Evolutionary conservation across 2,888 invertebrate genomes (phyloP).

Genomic region (Fissipunctia ypsillon): DNA sequence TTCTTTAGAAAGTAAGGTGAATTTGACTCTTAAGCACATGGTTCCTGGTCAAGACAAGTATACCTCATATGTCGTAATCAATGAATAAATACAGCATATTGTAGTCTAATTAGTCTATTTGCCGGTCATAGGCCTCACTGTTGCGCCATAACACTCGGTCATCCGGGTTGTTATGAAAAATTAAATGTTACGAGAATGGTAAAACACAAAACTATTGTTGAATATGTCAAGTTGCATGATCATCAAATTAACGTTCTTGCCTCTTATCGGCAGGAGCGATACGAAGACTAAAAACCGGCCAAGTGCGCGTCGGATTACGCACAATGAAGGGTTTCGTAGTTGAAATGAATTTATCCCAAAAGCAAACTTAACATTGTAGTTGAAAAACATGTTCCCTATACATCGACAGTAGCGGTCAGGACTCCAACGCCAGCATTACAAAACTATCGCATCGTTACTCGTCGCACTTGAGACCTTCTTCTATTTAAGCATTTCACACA

Average conservation of each 20-base stretch:
- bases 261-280: not conserved
- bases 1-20: constrained; percentile 11
- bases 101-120: not conserved
- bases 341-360: no score
- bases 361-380: no score
- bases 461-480: no score
- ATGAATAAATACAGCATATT: not conserved
- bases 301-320: no score
- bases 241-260: not conserved
- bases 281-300: no score
- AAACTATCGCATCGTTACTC: no score
- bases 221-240: not conserved
- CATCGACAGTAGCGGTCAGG: no score
- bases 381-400: no score
- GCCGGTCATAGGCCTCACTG: not conserved
- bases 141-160: not conserved
- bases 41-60: constrained; percentile 4
- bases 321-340: no score
- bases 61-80: constrained; percentile 9
- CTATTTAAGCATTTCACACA: no score
- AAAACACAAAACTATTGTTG: not conserved
- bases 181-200: not conserved
- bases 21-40: not conserved
- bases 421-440: no score
- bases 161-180: not conserved